These are phyloP conservation scores for Tenthredo scrophulariae DNA, from an alignment of 2,888 invertebrate species.

Conservation along the genomic window DNA sequence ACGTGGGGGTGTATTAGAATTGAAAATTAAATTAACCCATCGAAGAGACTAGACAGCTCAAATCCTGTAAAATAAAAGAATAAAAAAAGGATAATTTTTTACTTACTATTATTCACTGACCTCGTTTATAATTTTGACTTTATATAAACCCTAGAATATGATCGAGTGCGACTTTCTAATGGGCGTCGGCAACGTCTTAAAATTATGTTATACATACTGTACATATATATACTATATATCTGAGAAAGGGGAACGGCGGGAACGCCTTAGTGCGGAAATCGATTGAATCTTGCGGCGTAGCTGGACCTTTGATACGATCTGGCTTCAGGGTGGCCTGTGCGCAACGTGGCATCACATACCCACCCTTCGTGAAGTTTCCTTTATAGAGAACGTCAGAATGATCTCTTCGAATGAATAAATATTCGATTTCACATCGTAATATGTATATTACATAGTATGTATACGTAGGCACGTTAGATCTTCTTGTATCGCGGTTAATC, in stretches of 20 bases:
- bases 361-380: neutral
- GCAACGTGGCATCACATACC: neutral
- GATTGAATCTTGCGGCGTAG: conserved; percentile 45
- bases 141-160: neutral
- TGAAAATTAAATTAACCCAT: too few relatives aligned
- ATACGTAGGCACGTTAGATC: neutral
- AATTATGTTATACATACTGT: neutral
- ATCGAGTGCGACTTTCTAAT: neutral
- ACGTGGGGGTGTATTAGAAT: too few relatives aligned
- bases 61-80: neutral
- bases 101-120: neutral
- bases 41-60: too few relatives aligned
- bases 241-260: conserved; percentile 28
- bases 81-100: neutral
- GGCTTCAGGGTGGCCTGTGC: conserved; percentile 14
- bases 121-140: neutral
- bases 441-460: neutral
- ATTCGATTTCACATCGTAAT: neutral
- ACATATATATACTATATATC: neutral
- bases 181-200: conserved; percentile 15
- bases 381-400: neutral
- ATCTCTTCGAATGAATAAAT: neutral
- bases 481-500: neutral
- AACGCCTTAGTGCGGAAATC: conserved; percentile 49
- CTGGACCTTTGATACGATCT: conserved; percentile 37